Evolutionary conservation across 2,113 vertebrate species (phyloP).

Genomic region (Leptobrachium ailaonicum): DNA sequence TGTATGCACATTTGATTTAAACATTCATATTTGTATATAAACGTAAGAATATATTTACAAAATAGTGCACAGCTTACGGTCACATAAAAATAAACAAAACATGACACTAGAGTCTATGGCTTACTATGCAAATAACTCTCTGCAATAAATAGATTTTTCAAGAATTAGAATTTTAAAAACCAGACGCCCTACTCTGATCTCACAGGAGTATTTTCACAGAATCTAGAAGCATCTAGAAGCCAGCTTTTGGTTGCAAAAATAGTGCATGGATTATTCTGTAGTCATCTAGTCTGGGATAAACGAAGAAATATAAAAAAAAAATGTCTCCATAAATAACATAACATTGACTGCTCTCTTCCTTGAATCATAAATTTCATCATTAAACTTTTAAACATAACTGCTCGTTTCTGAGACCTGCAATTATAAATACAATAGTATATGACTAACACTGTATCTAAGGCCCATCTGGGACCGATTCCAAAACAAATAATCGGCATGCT

Average conservation of each 20-base stretch:
- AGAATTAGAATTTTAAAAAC: too few species aligned
- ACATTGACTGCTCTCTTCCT: not conserved
- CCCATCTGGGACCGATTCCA: conserved; percentile 26
- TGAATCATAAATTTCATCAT: not conserved
- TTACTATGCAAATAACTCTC: too few species aligned
- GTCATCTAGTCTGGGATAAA: too few species aligned
- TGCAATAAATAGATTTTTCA: too few species aligned
- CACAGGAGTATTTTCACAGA: too few species aligned
- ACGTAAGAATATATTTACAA: conserved; percentile 2
- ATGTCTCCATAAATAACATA: not conserved
- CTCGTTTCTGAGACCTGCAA: not conserved
- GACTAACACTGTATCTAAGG: conserved; percentile 5
- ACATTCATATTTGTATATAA: conserved; percentile 24
- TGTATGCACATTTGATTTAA: too few species aligned
- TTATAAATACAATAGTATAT: conserved; percentile 19
- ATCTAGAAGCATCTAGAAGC: not conserved
- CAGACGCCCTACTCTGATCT: too few species aligned
- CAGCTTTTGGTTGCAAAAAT: not conserved
- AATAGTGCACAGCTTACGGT: not conserved
- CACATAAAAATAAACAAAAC: too few species aligned
- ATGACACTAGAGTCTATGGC: too few species aligned
- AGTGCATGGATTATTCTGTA: not conserved
- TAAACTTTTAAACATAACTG: not conserved
- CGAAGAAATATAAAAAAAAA: not conserved
- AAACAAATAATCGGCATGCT: conserved; percentile 31